Conservation (phyloP, 2,113 vertebrate genomes). For the Cyphomyrus discorhynchus region DNA sequence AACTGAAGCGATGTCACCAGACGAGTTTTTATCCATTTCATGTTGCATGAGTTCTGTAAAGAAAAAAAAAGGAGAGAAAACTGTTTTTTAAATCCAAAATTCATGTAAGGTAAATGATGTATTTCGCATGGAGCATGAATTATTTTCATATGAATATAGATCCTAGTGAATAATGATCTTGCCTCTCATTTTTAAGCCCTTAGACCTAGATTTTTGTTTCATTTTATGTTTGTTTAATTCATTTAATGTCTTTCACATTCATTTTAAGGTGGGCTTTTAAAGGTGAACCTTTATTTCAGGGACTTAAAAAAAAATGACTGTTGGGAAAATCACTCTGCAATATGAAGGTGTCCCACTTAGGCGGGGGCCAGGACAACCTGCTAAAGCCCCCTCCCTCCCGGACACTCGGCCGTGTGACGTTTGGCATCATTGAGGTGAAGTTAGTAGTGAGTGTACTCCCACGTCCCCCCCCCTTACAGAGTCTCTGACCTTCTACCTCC, state of each 20-base stretch:
- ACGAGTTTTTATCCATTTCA: conserved; percentile 79
- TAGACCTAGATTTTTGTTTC: conserved; percentile 67
- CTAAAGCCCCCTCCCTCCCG: conserved; percentile 46
- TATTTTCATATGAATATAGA: conserved; percentile 99
- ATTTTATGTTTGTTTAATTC: conserved; percentile 36
- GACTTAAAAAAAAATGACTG: conserved; percentile 48
- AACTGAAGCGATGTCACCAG: conserved; percentile 84
- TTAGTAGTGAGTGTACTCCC: conserved; percentile 47
- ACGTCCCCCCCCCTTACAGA: conserved; percentile 39
- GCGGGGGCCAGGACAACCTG: conserved; percentile 47
- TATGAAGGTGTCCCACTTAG: conserved; percentile 40
- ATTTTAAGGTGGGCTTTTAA: conserved; percentile 84
- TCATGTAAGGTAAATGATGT: conserved; percentile 99
- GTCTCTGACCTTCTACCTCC: conserved; percentile 50
- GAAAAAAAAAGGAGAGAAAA: conserved; percentile 76
- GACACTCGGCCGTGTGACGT: conserved; percentile 45
- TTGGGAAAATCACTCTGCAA: conserved; percentile 52
- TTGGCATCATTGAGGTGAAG: conserved; percentile 38
- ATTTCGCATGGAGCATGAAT: conserved; percentile 99
- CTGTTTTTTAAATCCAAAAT: conserved; percentile 88
- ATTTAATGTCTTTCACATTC: conserved; percentile 40
- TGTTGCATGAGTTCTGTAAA: conserved; percentile 92
- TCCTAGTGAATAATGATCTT: conserved; percentile 86
- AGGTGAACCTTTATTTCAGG: conserved; percentile 67
- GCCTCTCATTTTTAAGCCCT: conserved; percentile 91